A percentile compares a stretch with the other conserved stretches of the same genome.
Conservation (phyloP, 2,113 vertebrate species). For the Psophia crepitans region DNA sequence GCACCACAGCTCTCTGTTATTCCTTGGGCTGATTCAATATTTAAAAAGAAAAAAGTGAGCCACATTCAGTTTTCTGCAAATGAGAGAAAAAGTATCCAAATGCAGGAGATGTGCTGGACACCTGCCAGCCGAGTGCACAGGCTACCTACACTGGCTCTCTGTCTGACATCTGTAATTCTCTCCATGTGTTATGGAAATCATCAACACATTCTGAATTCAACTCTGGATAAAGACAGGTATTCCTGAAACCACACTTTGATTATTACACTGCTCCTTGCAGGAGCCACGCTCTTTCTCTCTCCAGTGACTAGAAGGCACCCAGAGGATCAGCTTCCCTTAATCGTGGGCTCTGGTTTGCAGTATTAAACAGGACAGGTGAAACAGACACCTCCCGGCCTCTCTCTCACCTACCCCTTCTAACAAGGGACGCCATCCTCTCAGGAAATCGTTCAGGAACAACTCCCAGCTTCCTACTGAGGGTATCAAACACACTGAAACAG, state of each 20-base stretch:
- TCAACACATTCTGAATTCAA: not conserved
- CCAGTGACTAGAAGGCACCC: not conserved
- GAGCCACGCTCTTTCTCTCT: not conserved
- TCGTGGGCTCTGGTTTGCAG: not conserved
- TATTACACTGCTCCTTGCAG: not conserved
- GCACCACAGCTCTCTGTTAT: not conserved
- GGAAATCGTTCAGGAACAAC: not conserved
- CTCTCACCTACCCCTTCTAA: not conserved
- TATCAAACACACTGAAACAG: not conserved
- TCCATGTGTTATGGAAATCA: not conserved
- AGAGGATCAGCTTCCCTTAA: not conserved
- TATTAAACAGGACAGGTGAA: not conserved
- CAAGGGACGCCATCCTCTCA: fast-evolving
- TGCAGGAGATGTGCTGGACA: not conserved
- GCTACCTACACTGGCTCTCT: not conserved
- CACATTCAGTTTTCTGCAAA: not conserved
- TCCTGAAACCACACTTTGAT: not conserved
- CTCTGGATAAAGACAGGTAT: not conserved
- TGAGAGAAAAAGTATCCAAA: not conserved
- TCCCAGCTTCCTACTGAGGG: not conserved
- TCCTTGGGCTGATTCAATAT: not conserved
- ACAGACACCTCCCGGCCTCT: not conserved
- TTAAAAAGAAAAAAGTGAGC: not conserved
- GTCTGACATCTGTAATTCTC: not conserved
- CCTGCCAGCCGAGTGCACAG: not conserved